Evolutionary conservation across 2,113 vertebrate genomes (phyloP).

Genomic region (Pholis gunnellus): DNA sequence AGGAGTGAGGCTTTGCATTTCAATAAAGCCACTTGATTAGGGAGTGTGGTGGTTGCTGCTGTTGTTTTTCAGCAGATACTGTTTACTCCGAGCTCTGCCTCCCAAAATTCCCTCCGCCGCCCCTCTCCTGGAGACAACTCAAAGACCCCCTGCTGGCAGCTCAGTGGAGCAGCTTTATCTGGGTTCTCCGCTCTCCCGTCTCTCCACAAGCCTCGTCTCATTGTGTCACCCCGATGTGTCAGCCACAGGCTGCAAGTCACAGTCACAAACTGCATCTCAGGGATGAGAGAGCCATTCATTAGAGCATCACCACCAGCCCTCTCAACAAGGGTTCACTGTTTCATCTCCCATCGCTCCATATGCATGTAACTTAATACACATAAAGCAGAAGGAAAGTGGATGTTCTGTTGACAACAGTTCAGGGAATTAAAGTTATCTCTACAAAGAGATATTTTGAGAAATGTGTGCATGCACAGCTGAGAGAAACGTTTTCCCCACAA

Average conservation of each 20-base stretch:
- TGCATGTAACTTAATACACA: slow-evolving; percentile 52
- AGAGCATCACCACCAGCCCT: slow-evolving; percentile 55
- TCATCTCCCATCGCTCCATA: slow-evolving; percentile 48
- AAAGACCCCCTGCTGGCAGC: slow-evolving; percentile 78
- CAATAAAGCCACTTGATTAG: slow-evolving; percentile 74
- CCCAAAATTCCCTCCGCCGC: slow-evolving; percentile 60
- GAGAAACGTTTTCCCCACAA: not conserved
- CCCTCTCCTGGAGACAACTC: slow-evolving; percentile 69
- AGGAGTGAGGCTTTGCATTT: slow-evolving; percentile 76
- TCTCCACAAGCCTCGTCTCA: slow-evolving; percentile 60
- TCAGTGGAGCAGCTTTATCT: slow-evolving; percentile 74
- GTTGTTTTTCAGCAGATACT: slow-evolving; percentile 74
- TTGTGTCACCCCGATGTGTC: slow-evolving; percentile 65
- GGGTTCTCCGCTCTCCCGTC: slow-evolving; percentile 59
- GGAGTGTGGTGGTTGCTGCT: slow-evolving; percentile 59
- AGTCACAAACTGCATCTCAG: slow-evolving; percentile 57
- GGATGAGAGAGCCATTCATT: slow-evolving; percentile 76
- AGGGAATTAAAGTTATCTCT: slow-evolving; percentile 40
- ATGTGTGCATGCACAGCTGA: not conserved
- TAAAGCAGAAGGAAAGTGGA: slow-evolving; percentile 39
- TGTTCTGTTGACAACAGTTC: slow-evolving; percentile 37
- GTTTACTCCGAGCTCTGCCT: slow-evolving; percentile 69
- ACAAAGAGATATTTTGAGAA: slow-evolving; percentile 51
- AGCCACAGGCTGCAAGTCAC: slow-evolving; percentile 65
- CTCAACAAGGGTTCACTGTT: slow-evolving; percentile 67